Base-by-base conservation (phyloP, 1,140 invertebrate genomes). In the Luehdorfia chinensis region DNA sequence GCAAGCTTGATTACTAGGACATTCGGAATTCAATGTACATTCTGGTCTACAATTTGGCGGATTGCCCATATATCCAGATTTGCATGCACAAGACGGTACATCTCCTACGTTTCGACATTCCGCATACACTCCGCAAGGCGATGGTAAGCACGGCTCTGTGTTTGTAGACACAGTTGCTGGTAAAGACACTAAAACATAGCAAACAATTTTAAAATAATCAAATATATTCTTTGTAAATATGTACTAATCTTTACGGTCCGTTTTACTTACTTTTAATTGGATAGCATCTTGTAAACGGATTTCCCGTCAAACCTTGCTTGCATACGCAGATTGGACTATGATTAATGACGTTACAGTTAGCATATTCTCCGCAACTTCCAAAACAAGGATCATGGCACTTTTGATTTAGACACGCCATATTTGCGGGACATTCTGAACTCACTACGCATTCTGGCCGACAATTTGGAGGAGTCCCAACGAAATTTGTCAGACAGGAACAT, bases 11-110 rank as follows among this genome's bases (percentile, higher is more conserved):
- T 89, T 90, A 54, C 90, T 90, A 6, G 89, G 77, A 72, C 93
- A 94, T 72, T 94, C 93, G 0, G 92, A 88, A 75, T 93, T 93
- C n/a, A 93, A 90, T 12, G 89, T 89, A 78, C 93, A 94, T 80
- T 94, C 93, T 7, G 93, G 92, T 56, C 92, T 87, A 61, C 92
- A 94, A 62, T 91, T 91, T 6, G 92, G 93, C 55, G 93, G 92
- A 50, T 78, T 90, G 37, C 93, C 93, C 6, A 90, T 79, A 59
- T 93, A 94, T 23, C 83, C 89, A 2, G 87, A 54, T 50, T 89
- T 70, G 67, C 93, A 95, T 23, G 91, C 90, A 64, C 93, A 95
- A 0, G 91, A 91, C 1, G 91, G 88, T 30, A 88, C 81, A 25
- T 89, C 89, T 16, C 90, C 89, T 32, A 91, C 81, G 52, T 90